Conservation (phyloP, 2,797 vertebrate species). For the Babyrousa celebensis region DNA sequence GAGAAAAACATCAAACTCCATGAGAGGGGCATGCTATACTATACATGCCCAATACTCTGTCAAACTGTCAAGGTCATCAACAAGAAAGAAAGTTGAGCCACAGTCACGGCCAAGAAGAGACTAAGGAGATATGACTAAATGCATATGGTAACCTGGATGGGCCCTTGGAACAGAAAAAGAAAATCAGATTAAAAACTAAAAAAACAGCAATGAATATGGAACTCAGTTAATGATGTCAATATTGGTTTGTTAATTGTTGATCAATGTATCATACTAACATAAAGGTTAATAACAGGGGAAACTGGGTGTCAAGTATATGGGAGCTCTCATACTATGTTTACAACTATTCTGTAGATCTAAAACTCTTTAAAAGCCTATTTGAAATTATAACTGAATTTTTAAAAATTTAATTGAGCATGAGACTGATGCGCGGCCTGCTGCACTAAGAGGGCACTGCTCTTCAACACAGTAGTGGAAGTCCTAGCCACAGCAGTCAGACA, state of each 20-base stretch:
- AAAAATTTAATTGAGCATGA: too few species aligned
- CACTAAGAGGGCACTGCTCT: too few species aligned
- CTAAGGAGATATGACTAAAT: neutral
- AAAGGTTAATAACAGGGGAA: neutral
- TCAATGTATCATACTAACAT: neutral
- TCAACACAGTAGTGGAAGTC: too few species aligned
- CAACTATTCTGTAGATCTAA: constrained; percentile 7
- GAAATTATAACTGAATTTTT: constrained; percentile 61
- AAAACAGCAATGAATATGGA: neutral
- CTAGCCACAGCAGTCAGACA: too few species aligned
- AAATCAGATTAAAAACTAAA: constrained; percentile 13
- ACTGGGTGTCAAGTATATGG: neutral
- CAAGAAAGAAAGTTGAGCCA: constrained; percentile 23
- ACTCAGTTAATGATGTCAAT: constrained; percentile 27
- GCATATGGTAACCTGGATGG: neutral
- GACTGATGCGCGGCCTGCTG: too few species aligned
- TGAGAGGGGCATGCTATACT: neutral
- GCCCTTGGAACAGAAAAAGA: neutral
- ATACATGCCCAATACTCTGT: neutral
- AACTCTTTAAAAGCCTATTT: constrained; percentile 53
- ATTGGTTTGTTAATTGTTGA: constrained; percentile 2
- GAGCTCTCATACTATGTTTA: neutral
- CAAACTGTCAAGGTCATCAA: neutral
- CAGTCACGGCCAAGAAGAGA: neutral
- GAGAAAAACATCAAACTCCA: constrained; percentile 33